Percentiles rank a stretch among this genome's conserved stretches.
These are phyloP conservation scores for Hermaeophaga mercurialis DNA, from an alignment of 2,888 invertebrate genomes.

Conservation along the genomic window DNA sequence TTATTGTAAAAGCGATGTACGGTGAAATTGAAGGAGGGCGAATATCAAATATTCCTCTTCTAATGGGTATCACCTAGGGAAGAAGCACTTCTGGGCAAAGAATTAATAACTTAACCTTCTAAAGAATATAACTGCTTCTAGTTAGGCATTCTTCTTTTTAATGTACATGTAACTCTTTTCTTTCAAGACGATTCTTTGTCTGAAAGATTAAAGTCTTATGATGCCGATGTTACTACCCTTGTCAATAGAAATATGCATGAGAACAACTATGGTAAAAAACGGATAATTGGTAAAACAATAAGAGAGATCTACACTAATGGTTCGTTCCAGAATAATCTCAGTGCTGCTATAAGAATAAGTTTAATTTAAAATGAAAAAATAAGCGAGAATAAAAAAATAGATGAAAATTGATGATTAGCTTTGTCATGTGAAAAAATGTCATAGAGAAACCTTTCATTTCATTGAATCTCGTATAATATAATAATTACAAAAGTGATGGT, in stretches of 20 bases:
- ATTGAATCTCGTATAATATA: no score
- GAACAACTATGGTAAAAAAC: conserved; percentile 13
- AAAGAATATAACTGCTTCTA: no score
- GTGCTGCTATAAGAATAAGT: conserved; percentile 13
- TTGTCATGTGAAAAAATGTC: no score
- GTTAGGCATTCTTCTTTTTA: no score
- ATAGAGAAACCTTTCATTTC: no score
- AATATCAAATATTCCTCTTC: conserved; percentile 31
- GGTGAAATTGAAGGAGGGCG: conserved; percentile 28
- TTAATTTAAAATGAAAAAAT: conserved; percentile 4
- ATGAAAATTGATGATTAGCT: no score
- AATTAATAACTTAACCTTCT: no score
- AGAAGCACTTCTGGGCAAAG: conserved; percentile 20
- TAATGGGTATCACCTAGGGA: conserved; percentile 39
- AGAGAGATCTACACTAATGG: conserved; percentile 33
- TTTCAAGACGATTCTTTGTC: conserved; percentile 8
- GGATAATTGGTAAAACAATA: conserved; percentile 31
- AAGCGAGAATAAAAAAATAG: no score
- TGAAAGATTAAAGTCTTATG: conserved; percentile 9
- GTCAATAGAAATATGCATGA: conserved; percentile 38
- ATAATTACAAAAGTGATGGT: no score
- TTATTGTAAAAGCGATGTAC: conserved; percentile 33
- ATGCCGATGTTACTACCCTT: conserved; percentile 27
- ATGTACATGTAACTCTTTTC: not conserved
- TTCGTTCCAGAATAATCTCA: conserved; percentile 10